Evolutionary conservation across 2,888 invertebrate genomes (phyloP), one percentile per base, ranked within the genome.

Genomic region (Pimpla rufipes): DNA sequence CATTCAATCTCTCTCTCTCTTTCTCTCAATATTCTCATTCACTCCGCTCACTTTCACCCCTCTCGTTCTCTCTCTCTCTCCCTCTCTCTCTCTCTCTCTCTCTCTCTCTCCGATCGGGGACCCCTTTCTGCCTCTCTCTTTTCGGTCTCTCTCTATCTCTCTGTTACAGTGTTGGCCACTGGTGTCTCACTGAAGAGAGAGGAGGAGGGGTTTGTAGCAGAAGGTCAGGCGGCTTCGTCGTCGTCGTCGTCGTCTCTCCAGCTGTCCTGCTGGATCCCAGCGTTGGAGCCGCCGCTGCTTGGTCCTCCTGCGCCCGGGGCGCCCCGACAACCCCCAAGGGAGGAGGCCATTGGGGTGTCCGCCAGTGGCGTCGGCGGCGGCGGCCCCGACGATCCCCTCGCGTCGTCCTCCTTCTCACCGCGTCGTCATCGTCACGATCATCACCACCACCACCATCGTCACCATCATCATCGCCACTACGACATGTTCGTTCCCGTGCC

Each of bases 111-210:
- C 6, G 23, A 21, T 67, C 79, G 50, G 80, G 5, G 29, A 29
- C 29, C 79, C 79, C 70, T 84, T 80, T 81, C 79, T 79, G 78
- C 50, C 62, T 42, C 79, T 80, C 85, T 76, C 75, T 81, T 81
- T 74, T 82, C 82, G 77, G 75, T 81, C 86, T 86, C 75, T 84
- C 85, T 83, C 81, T 84, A 86, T 84, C 86, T 86, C 87, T 90
- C 87, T 89, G 86, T 90, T 84, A 80, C 79, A 91, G 91, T 90
- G 91, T 92, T 90, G 91, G 90, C 89, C 90, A 90, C 88, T 90
- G 90, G 90, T 91, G 89, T 91, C 90, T 91, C 91, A 92, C 90
- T 90, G 88, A 90, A 89, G 90, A 90, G 90, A 91, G 91, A 91
- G 90, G 89, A 91, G 90, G 89, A 81, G 80, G 80, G 89, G 87